A percentile compares a stretch with the other conserved stretches of the same genome.
phyloP scores from a whole-genome alignment of 2,797 vertebrate species.

The Sebastes paucispinis region DNA sequence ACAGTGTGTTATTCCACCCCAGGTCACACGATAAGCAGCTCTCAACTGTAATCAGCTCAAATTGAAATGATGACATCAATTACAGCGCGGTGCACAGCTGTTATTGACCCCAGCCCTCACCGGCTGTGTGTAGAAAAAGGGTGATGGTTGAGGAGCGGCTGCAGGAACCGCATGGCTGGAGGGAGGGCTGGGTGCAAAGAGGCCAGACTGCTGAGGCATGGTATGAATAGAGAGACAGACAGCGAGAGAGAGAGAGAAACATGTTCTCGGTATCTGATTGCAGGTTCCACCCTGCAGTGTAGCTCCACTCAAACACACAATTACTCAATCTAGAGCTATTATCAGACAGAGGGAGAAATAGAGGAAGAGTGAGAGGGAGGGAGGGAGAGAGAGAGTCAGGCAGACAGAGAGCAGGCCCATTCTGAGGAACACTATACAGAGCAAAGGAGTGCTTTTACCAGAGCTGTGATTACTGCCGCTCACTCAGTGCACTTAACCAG shows the following conservation, averaged over 20 bases:
- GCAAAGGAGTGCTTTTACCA: constrained; percentile 80
- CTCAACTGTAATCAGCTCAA: constrained; percentile 84
- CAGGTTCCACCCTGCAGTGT: constrained; percentile 80
- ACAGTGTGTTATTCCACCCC: constrained; percentile 65
- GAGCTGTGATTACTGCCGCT: constrained; percentile 84
- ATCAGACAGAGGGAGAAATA: constrained; percentile 72
- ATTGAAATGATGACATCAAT: constrained; percentile 88
- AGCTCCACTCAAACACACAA: constrained; percentile 83
- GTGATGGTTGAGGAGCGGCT: constrained; percentile 29
- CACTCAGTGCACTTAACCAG: constrained; percentile 80
- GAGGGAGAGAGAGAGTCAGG: constrained; percentile 33
- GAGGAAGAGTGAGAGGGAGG: constrained; percentile 47
- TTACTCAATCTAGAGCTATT: constrained; percentile 86
- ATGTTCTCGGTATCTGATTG: constrained; percentile 78
- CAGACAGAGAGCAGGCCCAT: constrained; percentile 56
- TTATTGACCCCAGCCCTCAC: constrained; percentile 79
- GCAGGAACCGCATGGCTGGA: constrained; percentile 49
- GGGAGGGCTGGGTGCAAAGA: constrained; percentile 58
- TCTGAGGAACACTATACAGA: constrained; percentile 67
- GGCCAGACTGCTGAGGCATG: constrained; percentile 57
- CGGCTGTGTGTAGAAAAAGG: constrained; percentile 25
- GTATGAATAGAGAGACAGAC: constrained; percentile 65
- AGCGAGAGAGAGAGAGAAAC: constrained; percentile 20
- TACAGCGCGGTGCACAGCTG: constrained; percentile 76
- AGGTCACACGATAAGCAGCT: constrained; percentile 78